Evolutionary conservation across 1,140 invertebrate genomes (phyloP).

Genomic region (Latrodectus geometricus): DNA sequence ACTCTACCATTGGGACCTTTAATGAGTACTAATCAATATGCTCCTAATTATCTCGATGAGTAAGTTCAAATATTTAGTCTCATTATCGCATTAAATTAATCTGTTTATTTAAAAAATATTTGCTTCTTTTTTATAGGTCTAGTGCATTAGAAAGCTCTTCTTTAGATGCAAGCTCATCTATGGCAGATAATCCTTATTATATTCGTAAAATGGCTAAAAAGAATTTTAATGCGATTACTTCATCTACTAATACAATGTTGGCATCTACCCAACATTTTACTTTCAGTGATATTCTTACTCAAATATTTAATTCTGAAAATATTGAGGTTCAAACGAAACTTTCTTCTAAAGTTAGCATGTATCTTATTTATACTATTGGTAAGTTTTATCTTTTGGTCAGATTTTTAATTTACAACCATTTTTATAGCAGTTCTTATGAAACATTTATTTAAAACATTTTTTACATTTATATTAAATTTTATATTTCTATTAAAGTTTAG

Average conservation of each 20-base stretch:
- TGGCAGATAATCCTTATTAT: conserved; percentile 16
- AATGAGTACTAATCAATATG: neutral
- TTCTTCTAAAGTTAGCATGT: conserved; percentile 56
- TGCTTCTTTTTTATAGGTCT: neutral
- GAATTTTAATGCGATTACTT: conserved; percentile 34
- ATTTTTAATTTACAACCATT: too few species aligned
- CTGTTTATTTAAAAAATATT: too few species aligned
- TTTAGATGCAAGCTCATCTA: conserved; percentile 22
- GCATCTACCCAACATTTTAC: conserved; percentile 50
- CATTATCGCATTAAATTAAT: too few species aligned
- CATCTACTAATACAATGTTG: conserved; percentile 47
- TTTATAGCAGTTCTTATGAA: too few species aligned
- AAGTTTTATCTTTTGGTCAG: neutral
- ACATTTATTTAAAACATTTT: too few species aligned
- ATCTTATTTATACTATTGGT: conserved; percentile 49
- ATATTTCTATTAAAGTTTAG: too few species aligned
- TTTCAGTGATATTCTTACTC: conserved; percentile 24
- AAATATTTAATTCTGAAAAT: conserved; percentile 55
- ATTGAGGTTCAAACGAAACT: conserved; percentile 43
- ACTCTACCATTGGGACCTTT: conserved; percentile 20
- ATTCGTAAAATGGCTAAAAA: conserved; percentile 33
- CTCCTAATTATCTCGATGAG: too few species aligned
- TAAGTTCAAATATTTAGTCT: too few species aligned
- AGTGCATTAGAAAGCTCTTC: neutral
- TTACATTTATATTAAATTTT: too few species aligned